Percentiles rank a stretch among this genome's conserved stretches.
Conservation (phyloP, 2,888 invertebrate species). For the Seira ritae region DNA sequence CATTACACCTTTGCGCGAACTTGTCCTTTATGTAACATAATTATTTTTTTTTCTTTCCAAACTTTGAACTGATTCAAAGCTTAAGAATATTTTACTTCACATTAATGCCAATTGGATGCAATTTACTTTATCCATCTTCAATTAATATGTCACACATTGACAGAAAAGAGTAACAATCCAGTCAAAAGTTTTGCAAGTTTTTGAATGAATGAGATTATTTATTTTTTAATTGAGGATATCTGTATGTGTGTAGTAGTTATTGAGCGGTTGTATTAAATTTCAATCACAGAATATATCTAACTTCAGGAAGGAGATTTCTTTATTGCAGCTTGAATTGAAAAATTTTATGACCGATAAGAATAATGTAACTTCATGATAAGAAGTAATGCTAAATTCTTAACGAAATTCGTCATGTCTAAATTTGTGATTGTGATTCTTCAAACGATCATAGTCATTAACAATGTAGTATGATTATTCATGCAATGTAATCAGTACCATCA, state of each 20-base stretch:
- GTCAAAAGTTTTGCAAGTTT: not conserved
- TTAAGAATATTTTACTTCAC: too few relatives aligned
- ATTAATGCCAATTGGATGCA: too few relatives aligned
- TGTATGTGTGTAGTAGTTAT: not conserved
- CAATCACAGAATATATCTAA: not conserved
- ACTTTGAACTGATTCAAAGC: too few relatives aligned
- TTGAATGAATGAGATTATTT: slow-evolving; percentile 7
- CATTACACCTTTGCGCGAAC: not conserved
- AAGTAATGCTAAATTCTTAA: not conserved
- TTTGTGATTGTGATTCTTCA: slow-evolving; percentile 32
- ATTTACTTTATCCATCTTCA: too few relatives aligned
- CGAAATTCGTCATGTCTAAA: slow-evolving; percentile 5
- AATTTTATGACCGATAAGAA: not conserved
- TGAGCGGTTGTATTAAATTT: not conserved
- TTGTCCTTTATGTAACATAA: not conserved
- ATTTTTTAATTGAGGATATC: not conserved
- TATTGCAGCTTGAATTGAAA: not conserved
- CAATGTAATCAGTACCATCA: slow-evolving; percentile 26
- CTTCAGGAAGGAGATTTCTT: not conserved
- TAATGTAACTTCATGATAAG: not conserved
- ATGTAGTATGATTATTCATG: slow-evolving; percentile 51
- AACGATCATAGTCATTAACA: slow-evolving; percentile 42
- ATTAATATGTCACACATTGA: too few relatives aligned
- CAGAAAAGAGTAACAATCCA: too few relatives aligned
- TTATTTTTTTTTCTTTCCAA: not conserved